Conservation (phyloP, 2,888 invertebrate species). For the Caenorhabditis parvicauda region DNA sequence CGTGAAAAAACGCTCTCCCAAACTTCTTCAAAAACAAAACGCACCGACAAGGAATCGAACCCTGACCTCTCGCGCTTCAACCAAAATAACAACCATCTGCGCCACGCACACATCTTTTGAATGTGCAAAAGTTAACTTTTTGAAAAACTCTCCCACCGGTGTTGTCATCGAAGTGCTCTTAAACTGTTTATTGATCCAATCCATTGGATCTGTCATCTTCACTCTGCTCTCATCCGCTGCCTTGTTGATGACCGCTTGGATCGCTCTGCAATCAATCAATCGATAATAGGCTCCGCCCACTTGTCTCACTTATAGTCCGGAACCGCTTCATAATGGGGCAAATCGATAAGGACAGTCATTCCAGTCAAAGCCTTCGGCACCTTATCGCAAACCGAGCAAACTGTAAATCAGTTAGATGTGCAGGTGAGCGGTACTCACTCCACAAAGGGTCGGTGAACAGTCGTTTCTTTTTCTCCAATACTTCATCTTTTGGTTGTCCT, state of each 20-base stretch:
- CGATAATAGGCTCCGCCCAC: not conserved
- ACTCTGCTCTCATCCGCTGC: not conserved
- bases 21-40: too few relatives aligned
- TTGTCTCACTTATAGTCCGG: conserved; percentile 18
- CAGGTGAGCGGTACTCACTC: not conserved
- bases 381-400: conserved; percentile 3
- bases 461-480: conserved; percentile 16
- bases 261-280: not conserved
- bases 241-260: too few relatives aligned
- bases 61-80: too few relatives aligned
- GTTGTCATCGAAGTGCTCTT: too few relatives aligned
- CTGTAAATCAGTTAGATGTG: not conserved
- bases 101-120: too few relatives aligned
- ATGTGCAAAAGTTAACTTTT: too few relatives aligned
- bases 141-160: too few relatives aligned
- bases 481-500: conserved; percentile 2
- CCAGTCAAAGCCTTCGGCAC: conserved; percentile 4
- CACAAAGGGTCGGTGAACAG: conserved; percentile 21
- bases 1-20: too few relatives aligned
- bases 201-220: not conserved
- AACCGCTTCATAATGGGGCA: conserved; percentile 10
- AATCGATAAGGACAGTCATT: conserved; percentile 7
- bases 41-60: too few relatives aligned
- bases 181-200: too few relatives aligned
- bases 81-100: too few relatives aligned